Conservation (phyloP, 2,797 vertebrate species). For the Prunella strophiata region DNA sequence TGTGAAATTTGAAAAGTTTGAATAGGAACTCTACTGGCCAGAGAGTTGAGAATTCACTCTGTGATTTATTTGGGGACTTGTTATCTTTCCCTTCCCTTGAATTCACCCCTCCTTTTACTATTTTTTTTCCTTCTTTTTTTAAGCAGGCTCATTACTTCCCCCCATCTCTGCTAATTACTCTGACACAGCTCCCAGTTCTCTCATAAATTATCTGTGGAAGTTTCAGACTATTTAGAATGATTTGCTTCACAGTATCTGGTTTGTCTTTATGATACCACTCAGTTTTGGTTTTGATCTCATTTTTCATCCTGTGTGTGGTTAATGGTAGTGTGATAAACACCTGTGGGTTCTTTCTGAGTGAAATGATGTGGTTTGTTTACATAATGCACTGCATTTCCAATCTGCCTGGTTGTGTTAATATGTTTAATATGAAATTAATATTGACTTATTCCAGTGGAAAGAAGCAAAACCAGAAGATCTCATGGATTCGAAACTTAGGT, state of each 20-base stretch:
- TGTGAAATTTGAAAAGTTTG: not conserved
- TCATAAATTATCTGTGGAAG: not conserved
- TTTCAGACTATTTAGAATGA: not conserved
- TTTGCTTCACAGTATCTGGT: not conserved
- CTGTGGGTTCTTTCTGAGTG: constrained; percentile 30
- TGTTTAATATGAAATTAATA: constrained; percentile 64
- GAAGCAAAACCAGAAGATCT: constrained; percentile 93
- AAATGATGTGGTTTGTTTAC: constrained; percentile 37
- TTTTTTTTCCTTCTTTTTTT: accelerated
- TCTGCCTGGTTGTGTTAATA: constrained; percentile 29
- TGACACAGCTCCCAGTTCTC: not conserved
- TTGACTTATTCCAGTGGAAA: constrained; percentile 87
- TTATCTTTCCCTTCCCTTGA: not conserved
- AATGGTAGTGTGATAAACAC: not conserved
- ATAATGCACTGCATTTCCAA: constrained; percentile 9
- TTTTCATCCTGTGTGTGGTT: not conserved
- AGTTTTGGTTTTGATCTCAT: not conserved
- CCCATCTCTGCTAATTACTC: not conserved
- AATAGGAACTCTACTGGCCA: not conserved
- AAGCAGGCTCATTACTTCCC: not conserved
- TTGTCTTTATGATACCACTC: not conserved
- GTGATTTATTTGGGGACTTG: not conserved
- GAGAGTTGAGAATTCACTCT: not conserved
- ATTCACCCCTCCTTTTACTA: not conserved
- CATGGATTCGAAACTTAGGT: constrained; percentile 97